A percentile compares a stretch with the other conserved stretches of the same genome.
Conservation (phyloP, 2,888 invertebrate species). For the Macrosoma leucophasiata region DNA sequence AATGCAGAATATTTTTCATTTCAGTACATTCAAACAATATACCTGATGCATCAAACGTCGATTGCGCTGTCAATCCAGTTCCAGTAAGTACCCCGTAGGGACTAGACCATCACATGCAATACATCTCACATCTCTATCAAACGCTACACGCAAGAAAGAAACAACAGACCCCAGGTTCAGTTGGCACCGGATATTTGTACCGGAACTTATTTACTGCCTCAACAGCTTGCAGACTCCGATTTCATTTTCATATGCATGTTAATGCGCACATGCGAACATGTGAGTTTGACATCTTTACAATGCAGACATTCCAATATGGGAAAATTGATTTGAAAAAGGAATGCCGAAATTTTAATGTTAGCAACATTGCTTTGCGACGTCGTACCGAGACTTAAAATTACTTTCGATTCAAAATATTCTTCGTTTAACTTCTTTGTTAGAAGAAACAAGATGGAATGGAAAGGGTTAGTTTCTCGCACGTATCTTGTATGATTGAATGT, state of each 20-base stretch:
- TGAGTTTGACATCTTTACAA: constrained; percentile 36
- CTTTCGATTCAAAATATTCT: too few relatives aligned
- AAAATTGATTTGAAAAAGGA: too few relatives aligned
- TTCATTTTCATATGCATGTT: constrained; percentile 57
- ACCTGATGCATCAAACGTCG: constrained; percentile 23
- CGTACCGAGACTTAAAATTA: too few relatives aligned
- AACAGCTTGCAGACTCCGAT: constrained; percentile 48
- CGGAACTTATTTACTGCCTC: constrained; percentile 63
- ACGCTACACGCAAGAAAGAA: constrained; percentile 29
- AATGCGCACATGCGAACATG: constrained; percentile 39
- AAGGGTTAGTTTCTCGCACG: too few relatives aligned
- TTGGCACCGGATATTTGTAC: constrained; percentile 57
- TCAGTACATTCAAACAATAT: constrained; percentile 9
- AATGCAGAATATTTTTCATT: constrained; percentile 11
- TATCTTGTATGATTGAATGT: too few relatives aligned
- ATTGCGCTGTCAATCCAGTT: constrained; percentile 66
- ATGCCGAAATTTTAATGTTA: too few relatives aligned
- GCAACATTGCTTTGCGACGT: too few relatives aligned
- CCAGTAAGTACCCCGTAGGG: too few relatives aligned
- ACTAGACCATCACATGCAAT: too few relatives aligned
- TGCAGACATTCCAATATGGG: too few relatives aligned
- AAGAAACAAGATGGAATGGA: too few relatives aligned
- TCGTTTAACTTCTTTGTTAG: too few relatives aligned
- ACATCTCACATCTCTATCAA: constrained; percentile 27
- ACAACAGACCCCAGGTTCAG: constrained; percentile 35